Evolutionary conservation across 2,797 vertebrate species (phyloP), one percentile per base, ranked within the genome.

Genomic region (Eurystomus glaucurus): DNA sequence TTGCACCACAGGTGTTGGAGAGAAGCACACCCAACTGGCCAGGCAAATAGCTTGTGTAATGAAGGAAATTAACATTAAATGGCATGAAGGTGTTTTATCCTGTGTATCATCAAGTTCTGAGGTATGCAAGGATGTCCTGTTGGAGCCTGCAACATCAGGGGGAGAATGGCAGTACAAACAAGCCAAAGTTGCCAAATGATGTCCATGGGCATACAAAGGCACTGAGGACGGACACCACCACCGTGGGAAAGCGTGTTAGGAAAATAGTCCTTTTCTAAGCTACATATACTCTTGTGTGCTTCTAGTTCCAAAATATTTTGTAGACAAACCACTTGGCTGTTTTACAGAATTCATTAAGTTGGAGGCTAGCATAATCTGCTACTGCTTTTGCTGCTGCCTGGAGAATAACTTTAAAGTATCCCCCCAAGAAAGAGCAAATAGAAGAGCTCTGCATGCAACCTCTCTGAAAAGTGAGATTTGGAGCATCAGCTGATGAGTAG

Each of bases 251-350:
- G 64, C 48, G 71, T 71, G 11, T 46, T 80, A 68, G 69, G 77
- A 65, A 75, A 75, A 50, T 6, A 69, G n/a, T 28, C 21, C 45
- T 85, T 45, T 50, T 77, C 60, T 88, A 71, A 94, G 50, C 45
- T 80, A 33, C 60, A 60, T 1, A 0, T 66, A 43, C 55, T 90
- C 68, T 62, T 68, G 41, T 23, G 28, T 89, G 29, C 60, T 74
- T 69, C 81, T 64, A 26, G 45, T 69, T 91, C 46, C 61, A 84
- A 64, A 81, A 90, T 77, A 64, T 28, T 91, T 88, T 95, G 62
- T 46, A 75, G 85, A 80, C 60, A 94, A 91, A 60, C 61, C 35
- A 90, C 45, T 80, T 93, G 88, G 70, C 78, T 86, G 31, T 72
- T 91, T 62, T 77, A 71, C 75, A 83, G n/a, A n/a, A 83, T 60